Conservation (phyloP, 2,888 invertebrate species). For the Crossocerus cetratus region DNA sequence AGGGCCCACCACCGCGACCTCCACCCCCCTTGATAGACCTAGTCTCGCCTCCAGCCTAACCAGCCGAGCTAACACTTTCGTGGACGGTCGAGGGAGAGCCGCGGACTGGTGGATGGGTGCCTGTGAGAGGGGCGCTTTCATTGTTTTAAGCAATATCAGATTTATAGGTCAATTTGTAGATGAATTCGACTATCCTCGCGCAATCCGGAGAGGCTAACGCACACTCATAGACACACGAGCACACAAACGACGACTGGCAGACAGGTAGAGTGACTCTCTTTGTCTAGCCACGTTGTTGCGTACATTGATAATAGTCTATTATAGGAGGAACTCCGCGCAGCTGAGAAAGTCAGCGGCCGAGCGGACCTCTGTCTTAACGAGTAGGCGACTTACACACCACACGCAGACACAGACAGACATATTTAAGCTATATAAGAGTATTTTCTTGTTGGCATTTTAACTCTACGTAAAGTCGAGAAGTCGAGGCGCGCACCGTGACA, state of each 20-base stretch:
- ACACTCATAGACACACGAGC: constrained; percentile 23
- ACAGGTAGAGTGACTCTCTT: constrained; percentile 33
- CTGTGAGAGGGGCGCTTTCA: constrained; percentile 75
- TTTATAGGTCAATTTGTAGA: constrained; percentile 76
- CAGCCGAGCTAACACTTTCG: constrained; percentile 13
- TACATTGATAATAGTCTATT: constrained; percentile 67
- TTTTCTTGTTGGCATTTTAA: constrained; percentile 75
- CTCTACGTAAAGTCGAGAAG: constrained; percentile 63
- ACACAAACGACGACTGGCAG: not conserved
- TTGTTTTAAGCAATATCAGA: constrained; percentile 77
- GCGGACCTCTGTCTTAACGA: constrained; percentile 59
- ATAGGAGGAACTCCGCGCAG: too few species aligned
- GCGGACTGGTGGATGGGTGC: constrained; percentile 66
- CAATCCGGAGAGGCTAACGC: constrained; percentile 47
- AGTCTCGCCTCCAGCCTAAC: constrained; percentile 14
- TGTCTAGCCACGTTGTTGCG: constrained; percentile 71
- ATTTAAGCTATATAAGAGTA: constrained; percentile 50
- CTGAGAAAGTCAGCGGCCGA: too few species aligned
- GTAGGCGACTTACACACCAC: constrained; percentile 37
- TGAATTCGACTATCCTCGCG: constrained; percentile 66
- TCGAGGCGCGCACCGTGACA: too few species aligned
- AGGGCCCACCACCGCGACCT: constrained; percentile 74
- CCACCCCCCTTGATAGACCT: constrained; percentile 73
- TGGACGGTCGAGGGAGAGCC: constrained; percentile 55
- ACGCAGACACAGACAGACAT: too few species aligned